These are phyloP conservation scores for Leptopterna dolabrata DNA, from an alignment of 2,888 invertebrate genomes.

Conservation along the genomic window DNA sequence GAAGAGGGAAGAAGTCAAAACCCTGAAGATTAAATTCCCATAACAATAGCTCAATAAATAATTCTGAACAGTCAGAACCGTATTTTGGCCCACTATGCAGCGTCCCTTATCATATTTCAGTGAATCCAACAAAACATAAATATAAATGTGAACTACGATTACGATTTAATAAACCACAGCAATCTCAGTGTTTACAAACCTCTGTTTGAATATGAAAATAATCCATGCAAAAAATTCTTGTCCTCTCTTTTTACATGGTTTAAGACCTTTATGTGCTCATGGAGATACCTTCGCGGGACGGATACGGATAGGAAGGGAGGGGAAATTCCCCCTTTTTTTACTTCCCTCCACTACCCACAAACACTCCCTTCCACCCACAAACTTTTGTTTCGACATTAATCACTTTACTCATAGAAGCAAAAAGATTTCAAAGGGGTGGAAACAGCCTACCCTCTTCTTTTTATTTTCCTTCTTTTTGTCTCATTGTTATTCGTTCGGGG, in stretches of 20 bases:
- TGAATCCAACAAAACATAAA: no score
- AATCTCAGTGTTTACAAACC: not conserved
- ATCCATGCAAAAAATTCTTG: not conserved
- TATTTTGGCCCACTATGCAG: no score
- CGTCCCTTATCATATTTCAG: no score
- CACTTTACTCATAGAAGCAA: slow-evolving; percentile 51
- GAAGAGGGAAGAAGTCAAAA: no score
- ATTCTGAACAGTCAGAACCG: no score
- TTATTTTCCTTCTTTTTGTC: slow-evolving; percentile 30
- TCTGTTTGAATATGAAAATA: not conserved
- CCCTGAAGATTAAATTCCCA: no score
- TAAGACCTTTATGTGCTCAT: slow-evolving; percentile 24
- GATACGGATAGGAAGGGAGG: not conserved
- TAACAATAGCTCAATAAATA: no score
- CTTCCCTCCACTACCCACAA: not conserved
- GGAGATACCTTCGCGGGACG: not conserved
- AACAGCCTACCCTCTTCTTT: slow-evolving; percentile 9
- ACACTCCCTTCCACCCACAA: not conserved
- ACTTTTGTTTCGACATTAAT: slow-evolving; percentile 52
- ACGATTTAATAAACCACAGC: not conserved
- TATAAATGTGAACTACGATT: not conserved
- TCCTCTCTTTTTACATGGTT: slow-evolving; percentile 12
- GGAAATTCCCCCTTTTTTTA: not conserved
- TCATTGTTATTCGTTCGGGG: slow-evolving; percentile 46
- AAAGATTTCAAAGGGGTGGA: slow-evolving; percentile 48